phyloP scores from a whole-genome alignment of 2,113 vertebrate genomes.

The Corythornis vintsioides region DNA sequence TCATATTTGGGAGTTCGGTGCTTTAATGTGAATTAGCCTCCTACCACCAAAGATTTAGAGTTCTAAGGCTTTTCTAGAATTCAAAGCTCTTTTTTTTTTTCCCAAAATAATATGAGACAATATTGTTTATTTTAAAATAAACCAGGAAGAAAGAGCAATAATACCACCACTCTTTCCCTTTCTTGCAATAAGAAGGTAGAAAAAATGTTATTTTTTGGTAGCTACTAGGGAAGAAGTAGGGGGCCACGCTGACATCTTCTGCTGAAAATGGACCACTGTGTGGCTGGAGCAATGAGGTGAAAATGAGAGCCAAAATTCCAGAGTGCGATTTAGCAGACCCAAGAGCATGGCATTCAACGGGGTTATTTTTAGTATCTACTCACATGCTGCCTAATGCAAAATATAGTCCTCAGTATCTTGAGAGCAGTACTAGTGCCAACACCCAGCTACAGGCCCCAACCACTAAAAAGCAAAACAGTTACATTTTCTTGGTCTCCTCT shows the following conservation, averaged over 20 bases:
- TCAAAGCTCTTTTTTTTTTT: not conserved
- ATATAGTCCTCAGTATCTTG: not conserved
- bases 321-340: not conserved
- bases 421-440: not conserved
- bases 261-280: not conserved
- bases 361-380: not conserved
- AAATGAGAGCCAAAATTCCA: not conserved
- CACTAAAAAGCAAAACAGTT: not conserved
- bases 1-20: not conserved
- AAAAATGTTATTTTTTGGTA: not conserved
- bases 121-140: not conserved
- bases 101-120: not conserved
- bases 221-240: not conserved
- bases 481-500: not conserved
- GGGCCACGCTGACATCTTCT: not conserved
- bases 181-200: not conserved
- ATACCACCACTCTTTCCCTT: not conserved
- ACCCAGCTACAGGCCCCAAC: not conserved
- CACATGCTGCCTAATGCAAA: not conserved
- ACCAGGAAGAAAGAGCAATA: not conserved
- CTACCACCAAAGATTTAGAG: not conserved
- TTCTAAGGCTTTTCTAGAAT: not conserved
- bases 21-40: not conserved
- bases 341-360: not conserved
- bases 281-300: not conserved